Base-by-base conservation (phyloP, 2,797 vertebrate genomes). In the Smutsia temminckii region DNA sequence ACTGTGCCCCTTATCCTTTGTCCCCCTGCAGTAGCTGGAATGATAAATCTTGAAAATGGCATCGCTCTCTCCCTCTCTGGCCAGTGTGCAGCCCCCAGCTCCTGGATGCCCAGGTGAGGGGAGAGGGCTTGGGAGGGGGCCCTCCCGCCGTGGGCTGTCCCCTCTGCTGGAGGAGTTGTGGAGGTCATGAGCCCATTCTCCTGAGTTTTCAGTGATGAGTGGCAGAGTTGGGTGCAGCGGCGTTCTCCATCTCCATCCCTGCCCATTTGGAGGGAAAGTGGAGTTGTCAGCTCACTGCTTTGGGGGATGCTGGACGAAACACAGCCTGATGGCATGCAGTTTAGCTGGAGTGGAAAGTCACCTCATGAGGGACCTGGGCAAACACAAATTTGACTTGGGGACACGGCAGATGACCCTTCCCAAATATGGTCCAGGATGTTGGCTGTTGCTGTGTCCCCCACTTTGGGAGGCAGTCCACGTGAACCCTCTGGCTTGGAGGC, bases 11-110 rank as follows among this genome's bases (percentile, higher is more conserved):
- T 11, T 18, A 29, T 27, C 27, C 14, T 13, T 6, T 4, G 9
- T n/a, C 55, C 57, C 37, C 10, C 2, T 1, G 10, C 4, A 0
- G 42, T 32, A 0, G 6, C 0, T 27, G 5, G 9, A 9, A 27
- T 0, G 59, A n/a, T 13, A 46, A 46, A 1, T 16, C 23, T 17
- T 18, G 0, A 3, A 13, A 51, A 40, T 0, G 53, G 34, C 16
- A 27, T n/a, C 6, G 0, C 53, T 6, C 32, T 51, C 6, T 27
- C 16, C 2, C 49, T 32, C 23, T 3, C 32, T 1, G 37, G 59
- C 51, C 40, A 8, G n/a, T 0, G 2, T 6, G 34, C 2, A 16
- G 61, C 10, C 34, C 14, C 1, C 0, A 13, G 53, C 55, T 5
- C 63, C 34, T 3, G 0, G 37, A 37, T 8, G 4, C 63, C 21